phyloP scores from a whole-genome alignment of 2,113 vertebrate species.

The Archilochus colubris region DNA sequence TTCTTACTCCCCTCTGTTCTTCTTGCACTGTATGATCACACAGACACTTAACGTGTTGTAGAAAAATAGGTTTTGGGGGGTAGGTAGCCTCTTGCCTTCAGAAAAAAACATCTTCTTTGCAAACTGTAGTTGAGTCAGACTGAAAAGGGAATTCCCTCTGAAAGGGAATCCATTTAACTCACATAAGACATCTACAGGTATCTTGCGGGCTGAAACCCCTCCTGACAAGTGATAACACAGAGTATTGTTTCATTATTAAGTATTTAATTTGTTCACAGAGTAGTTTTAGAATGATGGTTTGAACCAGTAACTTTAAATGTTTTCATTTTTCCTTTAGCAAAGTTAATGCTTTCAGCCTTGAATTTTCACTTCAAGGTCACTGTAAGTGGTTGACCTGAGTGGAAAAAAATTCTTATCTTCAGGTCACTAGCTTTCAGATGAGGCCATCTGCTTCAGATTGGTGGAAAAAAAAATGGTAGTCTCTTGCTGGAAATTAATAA shows the following conservation, averaged over 20 bases:
- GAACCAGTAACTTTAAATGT: background rate
- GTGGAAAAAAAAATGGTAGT: background rate
- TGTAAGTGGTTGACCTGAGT: conserved; percentile 15
- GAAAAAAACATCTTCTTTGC: background rate
- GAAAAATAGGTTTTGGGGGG: background rate
- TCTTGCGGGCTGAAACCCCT: conserved; percentile 1
- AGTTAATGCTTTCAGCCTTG: background rate
- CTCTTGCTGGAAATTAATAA: conserved; percentile 18
- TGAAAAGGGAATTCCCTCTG: background rate
- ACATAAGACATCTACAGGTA: conserved; percentile 1
- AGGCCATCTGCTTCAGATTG: conserved; percentile 47
- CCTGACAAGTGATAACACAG: background rate
- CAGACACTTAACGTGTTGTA: background rate
- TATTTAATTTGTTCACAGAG: background rate
- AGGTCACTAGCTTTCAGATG: conserved; percentile 35
- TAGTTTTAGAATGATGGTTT: conserved; percentile 1
- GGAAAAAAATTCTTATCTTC: background rate
- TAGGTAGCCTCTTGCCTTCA: background rate
- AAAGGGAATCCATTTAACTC: background rate
- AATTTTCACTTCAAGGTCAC: background rate
- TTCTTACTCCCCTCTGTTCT: background rate
- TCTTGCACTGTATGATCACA: background rate
- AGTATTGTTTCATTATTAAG: conserved; percentile 9
- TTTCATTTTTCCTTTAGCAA: conserved; percentile 1
- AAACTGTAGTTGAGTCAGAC: background rate